Percentiles rank a stretch among this genome's conserved stretches.
phyloP scores from a whole-genome alignment of 1,140 invertebrate genomes.

The Pseudomyrmex flavicornis region DNA sequence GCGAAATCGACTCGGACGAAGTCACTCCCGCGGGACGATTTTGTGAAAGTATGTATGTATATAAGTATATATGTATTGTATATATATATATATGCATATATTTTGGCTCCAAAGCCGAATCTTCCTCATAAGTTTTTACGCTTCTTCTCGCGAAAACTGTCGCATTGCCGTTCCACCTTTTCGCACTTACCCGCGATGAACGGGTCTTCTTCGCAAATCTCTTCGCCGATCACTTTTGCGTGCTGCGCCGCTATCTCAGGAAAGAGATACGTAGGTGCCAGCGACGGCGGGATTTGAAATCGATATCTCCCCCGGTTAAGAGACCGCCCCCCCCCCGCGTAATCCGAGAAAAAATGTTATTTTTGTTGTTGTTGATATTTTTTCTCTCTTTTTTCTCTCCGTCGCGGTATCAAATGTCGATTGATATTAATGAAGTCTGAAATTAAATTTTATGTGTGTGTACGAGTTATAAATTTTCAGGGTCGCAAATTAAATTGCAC shows the following conservation, averaged over 20 bases:
- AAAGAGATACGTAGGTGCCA: constrained; percentile 2
- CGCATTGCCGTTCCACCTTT: constrained; percentile 29
- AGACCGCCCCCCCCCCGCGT: not conserved
- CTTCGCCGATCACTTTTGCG: constrained; percentile 33
- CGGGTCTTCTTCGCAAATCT: not conserved
- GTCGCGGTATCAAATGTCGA: not conserved
- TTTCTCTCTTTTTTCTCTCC: not conserved
- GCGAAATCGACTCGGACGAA: constrained; percentile 69
- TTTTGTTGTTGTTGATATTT: not conserved
- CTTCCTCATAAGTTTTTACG: constrained; percentile 39
- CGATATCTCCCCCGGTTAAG: not conserved
- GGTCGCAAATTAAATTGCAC: not conserved
- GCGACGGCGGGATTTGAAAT: not conserved
- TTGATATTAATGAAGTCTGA: not conserved
- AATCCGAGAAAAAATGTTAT: constrained; percentile 12
- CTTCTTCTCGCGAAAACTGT: constrained; percentile 29
- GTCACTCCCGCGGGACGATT: constrained; percentile 66
- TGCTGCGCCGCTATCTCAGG: constrained; percentile 24
- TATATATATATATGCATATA: not conserved
- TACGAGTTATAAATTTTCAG: not conserved
- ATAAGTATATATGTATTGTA: too few relatives aligned
- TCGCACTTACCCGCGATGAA: not conserved
- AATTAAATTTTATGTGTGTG: not conserved
- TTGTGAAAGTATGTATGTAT: constrained; percentile 42
- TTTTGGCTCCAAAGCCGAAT: constrained; percentile 35